A percentile compares a stretch with the other conserved stretches of the same genome.
These are phyloP conservation scores for Lysandra coridon DNA, from an alignment of 2,888 invertebrate genomes.

Conservation along the genomic window DNA sequence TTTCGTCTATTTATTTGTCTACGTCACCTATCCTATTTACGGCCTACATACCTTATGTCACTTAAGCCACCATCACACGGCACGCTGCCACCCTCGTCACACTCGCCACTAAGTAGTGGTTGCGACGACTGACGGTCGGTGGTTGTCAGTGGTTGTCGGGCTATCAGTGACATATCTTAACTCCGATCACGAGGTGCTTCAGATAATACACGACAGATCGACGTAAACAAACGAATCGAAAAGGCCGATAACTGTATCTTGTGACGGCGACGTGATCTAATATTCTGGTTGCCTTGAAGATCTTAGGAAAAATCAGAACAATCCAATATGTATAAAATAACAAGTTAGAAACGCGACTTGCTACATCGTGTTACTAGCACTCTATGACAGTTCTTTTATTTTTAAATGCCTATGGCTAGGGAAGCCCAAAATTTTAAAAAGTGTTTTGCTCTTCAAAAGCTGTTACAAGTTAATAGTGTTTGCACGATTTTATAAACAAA, in stretches of 20 bases:
- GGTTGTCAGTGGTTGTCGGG: slow-evolving; percentile 1
- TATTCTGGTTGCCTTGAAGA: slow-evolving; percentile 20
- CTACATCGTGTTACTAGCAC: no score
- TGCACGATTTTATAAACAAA: no score
- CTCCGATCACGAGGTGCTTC: slow-evolving; percentile 58
- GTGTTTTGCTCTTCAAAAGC: no score
- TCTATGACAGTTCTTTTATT: no score
- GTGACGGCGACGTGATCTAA: slow-evolving; percentile 16
- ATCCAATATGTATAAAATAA: neutral
- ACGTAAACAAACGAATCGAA: slow-evolving; percentile 9
- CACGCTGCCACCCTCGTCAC: neutral
- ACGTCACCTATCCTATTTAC: neutral
- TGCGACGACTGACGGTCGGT: neutral
- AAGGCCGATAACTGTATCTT: slow-evolving; percentile 24
- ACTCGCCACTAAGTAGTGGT: neutral
- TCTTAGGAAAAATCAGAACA: neutral
- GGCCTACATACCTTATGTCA: neutral
- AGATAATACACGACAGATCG: slow-evolving; percentile 47
- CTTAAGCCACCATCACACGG: neutral
- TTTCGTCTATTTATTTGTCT: neutral
- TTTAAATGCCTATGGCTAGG: no score
- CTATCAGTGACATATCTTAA: slow-evolving; percentile 45
- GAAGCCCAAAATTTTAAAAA: no score
- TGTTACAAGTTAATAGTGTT: no score
- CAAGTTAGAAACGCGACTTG: no score